A percentile compares a stretch with the other conserved stretches of the same genome.
These are phyloP conservation scores for Caenorhabditis afra DNA, from an alignment of 2,888 invertebrate genomes.

Conservation along the genomic window DNA sequence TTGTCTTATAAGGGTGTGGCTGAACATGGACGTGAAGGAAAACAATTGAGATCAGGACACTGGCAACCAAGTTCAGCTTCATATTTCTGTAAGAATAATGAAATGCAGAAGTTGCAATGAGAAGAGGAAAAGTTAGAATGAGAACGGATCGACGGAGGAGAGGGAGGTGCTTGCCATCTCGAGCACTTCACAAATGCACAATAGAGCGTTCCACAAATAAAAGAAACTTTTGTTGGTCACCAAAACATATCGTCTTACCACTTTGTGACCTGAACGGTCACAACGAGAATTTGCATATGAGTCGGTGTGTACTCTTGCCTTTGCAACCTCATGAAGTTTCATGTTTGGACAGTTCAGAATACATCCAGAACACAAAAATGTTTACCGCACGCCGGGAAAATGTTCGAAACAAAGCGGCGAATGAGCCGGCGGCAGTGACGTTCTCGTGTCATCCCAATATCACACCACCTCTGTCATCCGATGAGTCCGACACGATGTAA, in stretches of 20 bases:
- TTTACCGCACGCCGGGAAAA: background rate
- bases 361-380: conserved; percentile 15
- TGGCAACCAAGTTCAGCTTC: conserved; percentile 16
- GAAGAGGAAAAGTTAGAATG: conserved; percentile 4
- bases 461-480: conserved; percentile 41
- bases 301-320: conserved; percentile 30
- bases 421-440: background rate
- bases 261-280: conserved; percentile 37
- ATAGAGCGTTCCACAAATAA: conserved; percentile 48
- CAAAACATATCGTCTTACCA: conserved; percentile 36
- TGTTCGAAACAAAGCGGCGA: background rate
- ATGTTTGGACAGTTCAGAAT: conserved; percentile 42
- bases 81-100: conserved; percentile 1
- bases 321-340: conserved; percentile 34
- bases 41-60: conserved; percentile 32
- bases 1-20: conserved; percentile 31
- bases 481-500: conserved; percentile 24
- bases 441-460: background rate
- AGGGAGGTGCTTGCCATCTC: conserved; percentile 31
- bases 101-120: background rate
- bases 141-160: background rate
- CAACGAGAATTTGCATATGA: conserved; percentile 35
- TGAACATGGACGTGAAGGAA: background rate
- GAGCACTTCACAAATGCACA: conserved; percentile 47
- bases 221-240: conserved; percentile 46